A percentile compares a stretch with the other conserved stretches of the same genome.
Evolutionary conservation across 1,140 invertebrate genomes (phyloP).

Genomic region (Ridgeia piscesae): DNA sequence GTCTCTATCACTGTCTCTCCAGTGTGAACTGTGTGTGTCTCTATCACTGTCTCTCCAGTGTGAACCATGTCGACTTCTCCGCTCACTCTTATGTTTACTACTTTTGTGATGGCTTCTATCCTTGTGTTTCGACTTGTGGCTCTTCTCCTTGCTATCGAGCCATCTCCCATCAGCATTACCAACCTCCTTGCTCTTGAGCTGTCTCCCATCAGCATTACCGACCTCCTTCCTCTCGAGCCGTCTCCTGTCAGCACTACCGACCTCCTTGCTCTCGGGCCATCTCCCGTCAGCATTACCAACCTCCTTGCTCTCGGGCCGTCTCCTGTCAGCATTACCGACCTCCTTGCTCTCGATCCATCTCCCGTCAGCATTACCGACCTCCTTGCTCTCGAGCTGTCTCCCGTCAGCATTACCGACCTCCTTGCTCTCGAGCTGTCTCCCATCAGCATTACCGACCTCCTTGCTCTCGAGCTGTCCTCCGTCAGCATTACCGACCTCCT

Average conservation of each 20-base stretch:
- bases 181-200: background rate
- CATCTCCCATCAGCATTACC: background rate
- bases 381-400: too few relatives aligned
- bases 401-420: too few relatives aligned
- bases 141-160: background rate
- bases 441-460: too few relatives aligned
- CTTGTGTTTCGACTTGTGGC: background rate
- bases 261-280: background rate
- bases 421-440: too few relatives aligned
- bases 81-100: background rate
- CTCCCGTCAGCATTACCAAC: background rate
- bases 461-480: too few relatives aligned
- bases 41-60: background rate
- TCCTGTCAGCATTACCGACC: too few relatives aligned
- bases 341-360: too few relatives aligned
- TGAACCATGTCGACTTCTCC: background rate
- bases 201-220: background rate
- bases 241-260: background rate
- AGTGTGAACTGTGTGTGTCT: background rate
- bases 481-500: too few relatives aligned
- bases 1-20: background rate
- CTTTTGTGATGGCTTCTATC: background rate
- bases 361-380: too few relatives aligned
- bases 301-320: too few relatives aligned
- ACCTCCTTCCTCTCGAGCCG: background rate